Percentiles rank a stretch among this genome's conserved stretches.
phyloP scores from a whole-genome alignment of 2,797 vertebrate genomes.

The Antrozous pallidus region DNA sequence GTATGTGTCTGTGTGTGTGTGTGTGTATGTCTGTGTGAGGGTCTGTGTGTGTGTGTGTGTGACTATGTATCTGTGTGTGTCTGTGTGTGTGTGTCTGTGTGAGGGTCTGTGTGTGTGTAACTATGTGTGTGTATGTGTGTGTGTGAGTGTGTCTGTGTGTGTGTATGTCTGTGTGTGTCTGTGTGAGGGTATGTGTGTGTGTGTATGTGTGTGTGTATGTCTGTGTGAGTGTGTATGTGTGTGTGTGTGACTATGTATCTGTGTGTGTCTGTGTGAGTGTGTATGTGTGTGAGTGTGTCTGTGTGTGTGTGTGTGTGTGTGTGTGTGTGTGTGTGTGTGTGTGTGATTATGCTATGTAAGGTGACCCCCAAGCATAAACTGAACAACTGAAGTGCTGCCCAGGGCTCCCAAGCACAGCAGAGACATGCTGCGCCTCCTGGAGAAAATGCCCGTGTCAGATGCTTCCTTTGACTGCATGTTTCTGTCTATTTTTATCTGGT shows the following conservation, averaged over 20 bases:
- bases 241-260: background rate
- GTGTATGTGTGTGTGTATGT: background rate
- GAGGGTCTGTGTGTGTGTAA: too few species aligned
- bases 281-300: too few species aligned
- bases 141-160: background rate
- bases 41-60: background rate
- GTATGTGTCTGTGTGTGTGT: background rate
- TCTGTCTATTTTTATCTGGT: background rate
- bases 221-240: background rate
- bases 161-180: background rate
- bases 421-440: rapidly evolving
- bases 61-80: background rate
- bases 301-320: background rate
- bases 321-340: background rate
- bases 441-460: background rate
- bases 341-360: background rate
- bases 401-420: background rate
- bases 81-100: background rate
- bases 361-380: background rate
- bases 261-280: background rate
- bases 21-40: background rate
- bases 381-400: background rate
- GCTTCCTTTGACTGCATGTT: background rate
- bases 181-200: background rate
- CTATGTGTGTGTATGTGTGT: too few species aligned